Conservation (phyloP, 2,113 vertebrate genomes). For the Cyrtonyx montezumae region DNA sequence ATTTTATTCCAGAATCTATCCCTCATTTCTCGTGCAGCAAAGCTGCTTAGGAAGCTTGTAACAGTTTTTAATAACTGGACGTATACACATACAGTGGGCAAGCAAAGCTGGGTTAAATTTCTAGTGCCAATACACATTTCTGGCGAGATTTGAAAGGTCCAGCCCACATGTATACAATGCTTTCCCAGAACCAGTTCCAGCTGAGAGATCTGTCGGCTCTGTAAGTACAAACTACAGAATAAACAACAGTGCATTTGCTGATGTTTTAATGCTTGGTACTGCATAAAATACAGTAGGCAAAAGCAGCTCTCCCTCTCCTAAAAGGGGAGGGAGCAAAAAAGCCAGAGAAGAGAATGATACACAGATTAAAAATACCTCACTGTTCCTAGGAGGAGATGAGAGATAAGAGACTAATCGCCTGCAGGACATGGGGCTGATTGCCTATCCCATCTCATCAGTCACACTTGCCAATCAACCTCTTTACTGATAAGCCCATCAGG, state of each 20-base stretch:
- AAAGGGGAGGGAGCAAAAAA: slow-evolving; percentile 4
- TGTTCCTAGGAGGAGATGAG: slow-evolving; percentile 5
- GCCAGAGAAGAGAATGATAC: slow-evolving; percentile 14
- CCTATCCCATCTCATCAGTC: slow-evolving; percentile 49
- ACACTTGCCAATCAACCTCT: slow-evolving; percentile 60
- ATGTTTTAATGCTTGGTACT: background rate
- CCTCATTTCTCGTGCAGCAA: slow-evolving; percentile 23
- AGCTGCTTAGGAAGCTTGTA: slow-evolving; percentile 37
- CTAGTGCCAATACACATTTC: background rate
- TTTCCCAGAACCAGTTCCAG: background rate
- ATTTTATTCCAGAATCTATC: slow-evolving; percentile 18
- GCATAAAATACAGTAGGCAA: slow-evolving; percentile 9
- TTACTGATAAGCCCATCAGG: slow-evolving; percentile 1
- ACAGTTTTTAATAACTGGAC: background rate
- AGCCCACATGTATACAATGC: background rate
- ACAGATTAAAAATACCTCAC: slow-evolving; percentile 47
- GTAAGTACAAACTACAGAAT: background rate
- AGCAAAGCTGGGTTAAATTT: background rate
- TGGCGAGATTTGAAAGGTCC: background rate
- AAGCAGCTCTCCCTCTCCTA: slow-evolving; percentile 36
- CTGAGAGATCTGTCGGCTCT: background rate
- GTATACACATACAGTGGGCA: background rate
- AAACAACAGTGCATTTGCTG: background rate
- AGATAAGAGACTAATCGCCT: slow-evolving; percentile 47
- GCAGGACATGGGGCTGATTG: slow-evolving; percentile 6